phyloP scores from a whole-genome alignment of 2,797 vertebrate genomes.

The Crenichthys baileyi region DNA sequence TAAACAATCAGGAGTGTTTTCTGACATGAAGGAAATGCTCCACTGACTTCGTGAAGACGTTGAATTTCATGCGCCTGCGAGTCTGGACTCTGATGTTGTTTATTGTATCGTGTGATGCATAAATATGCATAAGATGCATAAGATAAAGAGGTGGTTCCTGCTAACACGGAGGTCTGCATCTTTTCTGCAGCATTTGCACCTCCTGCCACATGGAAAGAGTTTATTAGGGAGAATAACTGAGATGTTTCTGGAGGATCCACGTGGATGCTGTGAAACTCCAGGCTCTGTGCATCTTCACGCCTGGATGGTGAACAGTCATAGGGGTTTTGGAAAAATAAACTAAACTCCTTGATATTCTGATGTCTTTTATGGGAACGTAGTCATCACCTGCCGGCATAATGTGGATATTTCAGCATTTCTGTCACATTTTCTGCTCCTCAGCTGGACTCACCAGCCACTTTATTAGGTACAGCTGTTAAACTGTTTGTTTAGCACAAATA shows the following conservation, averaged over 20 bases:
- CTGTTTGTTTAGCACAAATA: neutral
- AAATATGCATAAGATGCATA: too few relatives aligned
- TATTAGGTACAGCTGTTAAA: too few relatives aligned
- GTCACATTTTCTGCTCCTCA: neutral
- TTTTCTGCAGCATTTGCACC: too few relatives aligned
- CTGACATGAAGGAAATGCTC: neutral
- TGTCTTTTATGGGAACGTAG: neutral
- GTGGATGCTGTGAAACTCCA: neutral
- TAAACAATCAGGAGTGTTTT: neutral
- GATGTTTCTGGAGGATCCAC: neutral
- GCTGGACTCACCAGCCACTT: too few relatives aligned
- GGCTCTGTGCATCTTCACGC: too few relatives aligned
- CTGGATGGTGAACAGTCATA: too few relatives aligned
- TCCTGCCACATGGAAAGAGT: too few relatives aligned
- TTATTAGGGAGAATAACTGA: neutral
- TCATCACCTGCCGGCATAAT: neutral
- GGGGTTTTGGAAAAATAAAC: neutral
- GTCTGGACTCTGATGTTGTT: neutral
- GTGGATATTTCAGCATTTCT: neutral
- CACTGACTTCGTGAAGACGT: neutral
- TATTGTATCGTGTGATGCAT: too few relatives aligned
- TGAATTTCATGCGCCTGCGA: neutral
- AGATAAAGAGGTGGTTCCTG: neutral
- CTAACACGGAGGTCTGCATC: too few relatives aligned
- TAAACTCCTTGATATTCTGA: neutral